Evolutionary conservation across 1,140 invertebrate species (phyloP).

Genomic region (Cherax destructor): DNA sequence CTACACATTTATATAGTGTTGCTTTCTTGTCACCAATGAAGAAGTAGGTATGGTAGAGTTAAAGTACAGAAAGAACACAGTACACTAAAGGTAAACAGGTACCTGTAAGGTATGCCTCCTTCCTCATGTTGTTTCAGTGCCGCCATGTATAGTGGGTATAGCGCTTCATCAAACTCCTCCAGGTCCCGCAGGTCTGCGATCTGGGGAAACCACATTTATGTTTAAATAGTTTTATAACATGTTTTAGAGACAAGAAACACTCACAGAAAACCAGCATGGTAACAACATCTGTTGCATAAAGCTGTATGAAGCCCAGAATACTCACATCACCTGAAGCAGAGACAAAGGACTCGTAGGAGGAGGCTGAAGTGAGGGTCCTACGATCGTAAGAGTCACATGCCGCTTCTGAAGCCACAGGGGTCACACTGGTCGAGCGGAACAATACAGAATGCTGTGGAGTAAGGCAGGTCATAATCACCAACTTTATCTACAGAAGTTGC

Average conservation of each 20-base stretch:
- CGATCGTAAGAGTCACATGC: slow-evolving; percentile 56
- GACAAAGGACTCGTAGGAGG: slow-evolving; percentile 93
- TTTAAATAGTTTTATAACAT: neutral
- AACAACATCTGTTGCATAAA: neutral
- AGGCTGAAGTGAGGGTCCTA: slow-evolving; percentile 76
- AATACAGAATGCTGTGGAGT: slow-evolving; percentile 83
- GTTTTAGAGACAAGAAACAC: neutral
- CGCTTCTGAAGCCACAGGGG: slow-evolving; percentile 74
- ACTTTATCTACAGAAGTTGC: too few relatives aligned
- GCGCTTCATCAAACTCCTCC: slow-evolving; percentile 89
- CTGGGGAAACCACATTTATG: slow-evolving; percentile 75
- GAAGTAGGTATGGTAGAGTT: too few relatives aligned
- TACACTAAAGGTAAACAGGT: neutral
- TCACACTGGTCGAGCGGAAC: slow-evolving; percentile 82
- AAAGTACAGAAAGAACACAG: neutral
- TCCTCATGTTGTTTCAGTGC: slow-evolving; percentile 86
- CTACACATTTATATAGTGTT: too few relatives aligned
- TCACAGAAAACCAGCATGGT: too few relatives aligned
- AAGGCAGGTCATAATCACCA: neutral
- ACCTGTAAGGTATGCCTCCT: slow-evolving; percentile 86
- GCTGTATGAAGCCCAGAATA: neutral
- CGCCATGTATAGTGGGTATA: slow-evolving; percentile 86
- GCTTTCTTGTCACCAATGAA: too few relatives aligned
- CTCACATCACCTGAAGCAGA: slow-evolving; percentile 92
- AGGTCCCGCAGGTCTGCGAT: slow-evolving; percentile 93